Evolutionary conservation across 1,140 invertebrate species (phyloP), one percentile per base, ranked within the genome.

Genomic region (Procambarus clarkii): DNA sequence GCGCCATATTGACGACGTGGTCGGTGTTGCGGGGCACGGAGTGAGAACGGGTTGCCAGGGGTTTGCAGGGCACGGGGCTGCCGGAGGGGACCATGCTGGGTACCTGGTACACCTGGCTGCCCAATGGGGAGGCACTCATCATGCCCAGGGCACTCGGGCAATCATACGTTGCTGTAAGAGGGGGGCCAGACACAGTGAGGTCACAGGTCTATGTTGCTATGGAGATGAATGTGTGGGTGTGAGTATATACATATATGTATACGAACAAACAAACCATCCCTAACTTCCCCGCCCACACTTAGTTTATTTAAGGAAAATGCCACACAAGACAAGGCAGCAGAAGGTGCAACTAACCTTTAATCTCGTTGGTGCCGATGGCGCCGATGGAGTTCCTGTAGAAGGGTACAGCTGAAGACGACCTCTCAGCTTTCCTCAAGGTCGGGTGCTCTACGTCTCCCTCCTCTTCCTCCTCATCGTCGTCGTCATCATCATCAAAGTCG

Each of bases 371-470:
- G 5, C 69, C 83, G 69, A 91, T 87, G 74, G 92, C 91, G 21
- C 92, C 91, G 15, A 93, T 87, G 58, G 92, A 93, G 76, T 91
- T 93, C 71, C 92, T 86, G 83, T 89, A 91, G 74, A 90, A 79
- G 3, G 92, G 91, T 5, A 84, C 60, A 3, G 92, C 69, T 24
- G 69, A 71, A 5, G 88, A 82, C 9, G 92, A 92, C 69, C 92
- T 79, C 46, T 92, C 92, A 15, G 86, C 74, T 45, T 89, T 85
- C 74, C 92, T 86, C 46, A 92, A 46, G 34, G 81, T 50, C n/a
- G 71, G 46, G n/a, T 78, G 44, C 2, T 1, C 48, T 9, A 15
- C 45, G 60, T 74, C 69, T 45, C 44, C 74, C 24, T 78, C 79
- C 48, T 82, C 89, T 7, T 92, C 86, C 46, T 91, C 90, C 0